Evolutionary conservation across 2,888 invertebrate species (phyloP), one percentile per base, ranked within the genome.

Genomic region (Keiferia lycopersicella): DNA sequence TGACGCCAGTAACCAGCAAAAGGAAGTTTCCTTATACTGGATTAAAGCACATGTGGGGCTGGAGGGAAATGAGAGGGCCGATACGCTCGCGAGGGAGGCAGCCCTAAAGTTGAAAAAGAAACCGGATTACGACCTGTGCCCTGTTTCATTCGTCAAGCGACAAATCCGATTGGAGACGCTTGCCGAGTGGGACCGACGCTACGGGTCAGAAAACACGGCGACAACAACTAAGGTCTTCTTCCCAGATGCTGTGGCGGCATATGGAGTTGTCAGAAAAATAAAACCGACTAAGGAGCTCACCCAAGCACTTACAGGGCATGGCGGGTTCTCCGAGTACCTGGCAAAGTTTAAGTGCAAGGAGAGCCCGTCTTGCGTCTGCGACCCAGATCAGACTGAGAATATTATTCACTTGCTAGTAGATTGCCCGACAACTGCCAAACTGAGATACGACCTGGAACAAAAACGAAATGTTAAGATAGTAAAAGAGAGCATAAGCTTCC

Each of bases 241-340:
- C 2, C 58, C 58, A 0, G 10, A n/a, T 8, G 60, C 58, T 8
- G 3, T 22, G 1, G 22, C 11, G 11, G 51, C 51, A 4, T 60
- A 60, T 8, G n/a, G 22, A 1, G n/a, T 41, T 11, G n/a, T 60
- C 1, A 12, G 26, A 1, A 60, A 60, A n/a, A 10, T 14, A 4
- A 45, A 12, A 1, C 8, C 7, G 7, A 45, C 11, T 2, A 60
- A 7, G 11, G 26, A 26, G 6, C 6, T 26, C 3, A 60, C 60
- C 1, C 60, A 45, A n/a, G 1, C 57, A 0, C 7, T 63, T 20
- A 64, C 61, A 10, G 66, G 62, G 10, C 57, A 51, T 26, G 67
- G 39, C 16, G 63, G 62, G 12, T 66, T 45, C 62, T 68, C 39
- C 7, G 60, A 14, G 53, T 64, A 64, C 45, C 30, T 64, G 4